A percentile compares a stretch with the other conserved stretches of the same genome.
These are phyloP conservation scores for Catharus fuscescens DNA, from an alignment of 2,113 vertebrate genomes.

Conservation along the genomic window DNA sequence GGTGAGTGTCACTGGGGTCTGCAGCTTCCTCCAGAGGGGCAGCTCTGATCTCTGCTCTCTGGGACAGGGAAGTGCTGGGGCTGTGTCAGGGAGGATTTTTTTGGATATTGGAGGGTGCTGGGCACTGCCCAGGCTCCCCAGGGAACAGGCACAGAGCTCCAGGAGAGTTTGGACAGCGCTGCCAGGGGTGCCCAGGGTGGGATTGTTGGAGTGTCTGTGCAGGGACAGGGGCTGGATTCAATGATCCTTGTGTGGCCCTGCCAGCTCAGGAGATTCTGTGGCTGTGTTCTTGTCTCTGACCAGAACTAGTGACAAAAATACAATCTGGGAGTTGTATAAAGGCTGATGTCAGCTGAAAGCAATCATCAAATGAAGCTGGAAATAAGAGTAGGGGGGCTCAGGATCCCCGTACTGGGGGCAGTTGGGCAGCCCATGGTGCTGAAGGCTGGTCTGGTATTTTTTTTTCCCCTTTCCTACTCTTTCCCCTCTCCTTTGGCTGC, in stretches of 20 bases:
- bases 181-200: background rate
- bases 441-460: rapidly evolving
- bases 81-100: background rate
- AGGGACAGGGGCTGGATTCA: background rate
- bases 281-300: background rate
- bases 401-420: background rate
- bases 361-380: background rate
- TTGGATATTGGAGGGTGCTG: background rate
- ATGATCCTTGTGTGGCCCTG: background rate
- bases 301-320: background rate
- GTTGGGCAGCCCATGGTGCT: rapidly evolving
- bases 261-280: background rate
- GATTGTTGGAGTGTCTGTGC: background rate
- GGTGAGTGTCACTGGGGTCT: background rate
- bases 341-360: background rate
- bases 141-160: background rate
- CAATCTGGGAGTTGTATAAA: background rate
- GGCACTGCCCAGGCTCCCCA: background rate
- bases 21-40: background rate
- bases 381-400: background rate
- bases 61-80: background rate
- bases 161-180: background rate
- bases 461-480: background rate
- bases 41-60: background rate
- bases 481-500: background rate